phyloP scores from a whole-genome alignment of 2,888 invertebrate species.

The Drosophila buzzatii region DNA sequence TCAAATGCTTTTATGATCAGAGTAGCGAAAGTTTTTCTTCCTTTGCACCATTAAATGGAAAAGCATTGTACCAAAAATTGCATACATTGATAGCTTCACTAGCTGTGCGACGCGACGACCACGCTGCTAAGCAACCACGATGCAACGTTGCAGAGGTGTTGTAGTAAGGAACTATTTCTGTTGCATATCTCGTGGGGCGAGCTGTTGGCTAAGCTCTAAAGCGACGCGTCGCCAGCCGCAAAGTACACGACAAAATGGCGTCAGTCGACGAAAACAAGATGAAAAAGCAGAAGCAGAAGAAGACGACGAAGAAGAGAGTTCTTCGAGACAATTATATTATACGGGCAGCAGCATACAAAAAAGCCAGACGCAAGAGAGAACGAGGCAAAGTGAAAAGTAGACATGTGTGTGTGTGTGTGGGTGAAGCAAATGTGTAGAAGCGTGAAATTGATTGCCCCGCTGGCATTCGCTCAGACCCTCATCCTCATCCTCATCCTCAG shows the following conservation, averaged over 20 bases:
- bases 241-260: conserved; percentile 60
- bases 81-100: conserved; percentile 9
- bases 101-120: not conserved
- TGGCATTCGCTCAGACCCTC: conserved; percentile 51
- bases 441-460: conserved; percentile 74
- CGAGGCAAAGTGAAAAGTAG: conserved; percentile 14
- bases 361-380: not conserved
- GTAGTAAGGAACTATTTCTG: conserved; percentile 37
- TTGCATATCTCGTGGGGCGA: conserved; percentile 42
- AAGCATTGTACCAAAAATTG: conserved; percentile 40
- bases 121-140: not conserved
- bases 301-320: conserved; percentile 21
- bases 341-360: conserved; percentile 8
- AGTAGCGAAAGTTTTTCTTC: conserved; percentile 18
- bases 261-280: conserved; percentile 15
- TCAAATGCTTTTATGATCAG: conserved; percentile 56
- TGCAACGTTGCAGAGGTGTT: conserved; percentile 15
- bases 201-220: conserved; percentile 41
- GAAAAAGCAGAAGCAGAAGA: not conserved
- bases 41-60: conserved; percentile 19
- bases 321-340: conserved; percentile 68
- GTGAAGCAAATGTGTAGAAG: conserved; percentile 31
- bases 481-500: not conserved
- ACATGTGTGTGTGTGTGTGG: conserved; percentile 2
- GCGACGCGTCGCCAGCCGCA: conserved; percentile 44